Evolutionary conservation across 2,888 invertebrate genomes (phyloP).

Genomic region (Chelonus formosanus): DNA sequence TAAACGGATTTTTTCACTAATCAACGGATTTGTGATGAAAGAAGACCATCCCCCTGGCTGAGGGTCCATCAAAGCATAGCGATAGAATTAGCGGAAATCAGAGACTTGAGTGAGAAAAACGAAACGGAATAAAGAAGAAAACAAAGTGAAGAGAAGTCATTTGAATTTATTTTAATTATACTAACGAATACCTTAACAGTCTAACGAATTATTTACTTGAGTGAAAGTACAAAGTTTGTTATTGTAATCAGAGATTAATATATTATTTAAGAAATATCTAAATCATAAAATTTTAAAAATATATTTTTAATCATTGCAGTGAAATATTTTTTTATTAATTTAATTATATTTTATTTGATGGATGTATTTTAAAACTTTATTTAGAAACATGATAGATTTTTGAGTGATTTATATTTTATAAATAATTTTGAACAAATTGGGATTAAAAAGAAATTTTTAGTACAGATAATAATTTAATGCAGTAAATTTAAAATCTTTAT

Average conservation of each 20-base stretch:
- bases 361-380: no score
- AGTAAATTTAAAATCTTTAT: no score
- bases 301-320: neutral
- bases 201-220: constrained; percentile 65
- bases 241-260: constrained; percentile 59
- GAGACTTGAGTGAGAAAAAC: constrained; percentile 15
- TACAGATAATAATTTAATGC: no score
- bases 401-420: no score
- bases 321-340: constrained; percentile 1
- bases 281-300: no score
- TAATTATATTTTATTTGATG: neutral
- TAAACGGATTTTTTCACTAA: constrained; percentile 65
- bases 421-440: no score
- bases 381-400: no score
- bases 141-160: constrained; percentile 55
- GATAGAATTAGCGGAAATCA: constrained; percentile 3
- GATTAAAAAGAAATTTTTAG: no score
- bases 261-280: constrained; percentile 1
- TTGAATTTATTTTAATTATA: constrained; percentile 66
- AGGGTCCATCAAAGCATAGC: constrained; percentile 4
- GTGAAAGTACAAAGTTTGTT: constrained; percentile 57
- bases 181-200: constrained; percentile 59
- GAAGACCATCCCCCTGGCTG: constrained; percentile 25
- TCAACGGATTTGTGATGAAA: constrained; percentile 61
- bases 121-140: constrained; percentile 23